Evolutionary conservation across 2,113 vertebrate genomes (phyloP).

Genomic region (Romanogobio albipinnatus): DNA sequence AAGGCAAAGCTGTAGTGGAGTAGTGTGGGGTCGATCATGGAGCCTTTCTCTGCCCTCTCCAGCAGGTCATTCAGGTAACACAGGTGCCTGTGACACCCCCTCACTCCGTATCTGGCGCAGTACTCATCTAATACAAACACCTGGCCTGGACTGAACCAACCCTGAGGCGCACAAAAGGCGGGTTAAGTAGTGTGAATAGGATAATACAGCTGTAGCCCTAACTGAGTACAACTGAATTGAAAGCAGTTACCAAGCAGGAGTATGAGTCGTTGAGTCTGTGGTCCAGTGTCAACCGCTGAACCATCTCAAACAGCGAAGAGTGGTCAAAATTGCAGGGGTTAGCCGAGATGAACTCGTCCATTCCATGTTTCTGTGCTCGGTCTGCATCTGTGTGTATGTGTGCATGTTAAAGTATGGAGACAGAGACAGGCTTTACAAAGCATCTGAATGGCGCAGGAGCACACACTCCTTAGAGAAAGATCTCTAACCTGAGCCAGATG

Average conservation of each 20-base stretch:
- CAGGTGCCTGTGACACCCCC: slow-evolving; percentile 96
- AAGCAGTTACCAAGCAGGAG: slow-evolving; percentile 92
- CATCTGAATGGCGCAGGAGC: background rate
- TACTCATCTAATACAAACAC: slow-evolving; percentile 99
- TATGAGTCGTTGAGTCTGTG: slow-evolving; percentile 99
- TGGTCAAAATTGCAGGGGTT: slow-evolving; percentile 99
- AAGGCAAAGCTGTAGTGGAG: slow-evolving; percentile 99
- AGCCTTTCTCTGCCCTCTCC: slow-evolving; percentile 94
- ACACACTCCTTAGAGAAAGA: background rate
- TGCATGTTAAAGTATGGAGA: slow-evolving; percentile 67
- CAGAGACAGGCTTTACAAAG: slow-evolving; percentile 66
- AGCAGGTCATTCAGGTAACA: slow-evolving; percentile 97
- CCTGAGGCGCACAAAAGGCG: slow-evolving; percentile 73
- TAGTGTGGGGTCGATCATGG: slow-evolving; percentile 98
- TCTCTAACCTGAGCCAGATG: slow-evolving; percentile 20
- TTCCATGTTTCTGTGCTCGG: slow-evolving; percentile 99
- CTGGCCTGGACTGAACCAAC: slow-evolving; percentile 99
- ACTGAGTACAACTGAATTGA: background rate
- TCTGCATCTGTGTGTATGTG: slow-evolving; percentile 90
- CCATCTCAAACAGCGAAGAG: slow-evolving; percentile 94
- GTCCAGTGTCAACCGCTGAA: slow-evolving; percentile 97
- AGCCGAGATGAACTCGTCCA: slow-evolving; percentile 99
- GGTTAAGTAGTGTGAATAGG: background rate
- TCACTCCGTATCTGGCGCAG: slow-evolving; percentile 94
- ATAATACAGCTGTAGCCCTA: background rate